Conservation (phyloP, 2,113 vertebrate species). For the Suricata suricatta region DNA sequence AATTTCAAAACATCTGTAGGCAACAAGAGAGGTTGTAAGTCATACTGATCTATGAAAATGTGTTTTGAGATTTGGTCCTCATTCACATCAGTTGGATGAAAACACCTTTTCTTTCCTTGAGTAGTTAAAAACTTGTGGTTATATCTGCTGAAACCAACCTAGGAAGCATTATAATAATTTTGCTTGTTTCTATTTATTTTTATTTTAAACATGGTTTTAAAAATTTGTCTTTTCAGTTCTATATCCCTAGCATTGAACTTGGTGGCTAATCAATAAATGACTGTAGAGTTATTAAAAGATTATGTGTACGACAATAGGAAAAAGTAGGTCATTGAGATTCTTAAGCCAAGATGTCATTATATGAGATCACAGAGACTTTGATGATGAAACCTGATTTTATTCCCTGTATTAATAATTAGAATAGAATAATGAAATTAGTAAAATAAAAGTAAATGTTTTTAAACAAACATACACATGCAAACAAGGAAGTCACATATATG, state of each 20-base stretch:
- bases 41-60: not conserved
- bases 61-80: not conserved
- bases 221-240: not conserved
- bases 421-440: not conserved
- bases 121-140: not conserved
- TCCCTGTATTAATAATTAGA: not conserved
- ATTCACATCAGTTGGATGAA: not conserved
- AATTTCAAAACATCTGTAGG: not conserved
- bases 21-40: not conserved
- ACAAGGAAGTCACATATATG: not conserved
- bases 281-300: not conserved
- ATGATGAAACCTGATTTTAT: not conserved
- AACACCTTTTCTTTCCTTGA: not conserved
- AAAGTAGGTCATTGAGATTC: not conserved
- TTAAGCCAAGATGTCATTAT: not conserved
- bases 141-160: not conserved
- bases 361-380: not conserved
- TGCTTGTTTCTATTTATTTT: not conserved
- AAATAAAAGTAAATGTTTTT: not conserved
- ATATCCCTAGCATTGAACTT: not conserved
- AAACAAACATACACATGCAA: not conserved
- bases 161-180: not conserved
- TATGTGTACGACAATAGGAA: not conserved
- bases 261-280: not conserved
- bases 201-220: not conserved